Percentiles rank a stretch among this genome's conserved stretches.
Conservation (phyloP, 2,888 invertebrate species). For the Drosophila anomalata region DNA sequence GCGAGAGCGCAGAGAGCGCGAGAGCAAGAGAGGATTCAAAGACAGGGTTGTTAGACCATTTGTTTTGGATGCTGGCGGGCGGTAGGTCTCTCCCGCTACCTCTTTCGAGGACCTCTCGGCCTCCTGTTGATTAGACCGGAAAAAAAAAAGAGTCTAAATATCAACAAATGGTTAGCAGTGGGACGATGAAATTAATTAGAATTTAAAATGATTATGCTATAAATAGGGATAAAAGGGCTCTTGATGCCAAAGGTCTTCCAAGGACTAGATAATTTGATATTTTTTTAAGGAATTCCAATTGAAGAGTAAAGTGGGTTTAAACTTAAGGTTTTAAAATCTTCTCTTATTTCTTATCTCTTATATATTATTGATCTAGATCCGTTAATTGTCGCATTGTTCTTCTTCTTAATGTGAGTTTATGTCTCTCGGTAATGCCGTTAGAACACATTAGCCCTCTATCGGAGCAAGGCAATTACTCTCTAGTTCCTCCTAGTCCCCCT, state of each 20-base stretch:
- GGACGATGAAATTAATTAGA: slow-evolving; percentile 42
- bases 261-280: background rate
- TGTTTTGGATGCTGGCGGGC: slow-evolving; percentile 35
- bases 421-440: slow-evolving; percentile 30
- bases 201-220: slow-evolving; percentile 7
- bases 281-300: slow-evolving; percentile 1
- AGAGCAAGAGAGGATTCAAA: slow-evolving; percentile 14
- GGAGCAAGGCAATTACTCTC: slow-evolving; percentile 26
- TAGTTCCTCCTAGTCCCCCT: background rate
- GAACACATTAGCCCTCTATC: slow-evolving; percentile 17
- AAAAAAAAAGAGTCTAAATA: slow-evolving; percentile 24
- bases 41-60: slow-evolving; percentile 55
- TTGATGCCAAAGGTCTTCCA: background rate
- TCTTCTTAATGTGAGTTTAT: slow-evolving; percentile 15
- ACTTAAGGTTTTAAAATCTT: background rate
- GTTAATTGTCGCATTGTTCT: slow-evolving; percentile 22
- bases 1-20: slow-evolving; percentile 2
- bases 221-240: slow-evolving; percentile 5
- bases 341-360: slow-evolving; percentile 6
- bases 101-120: slow-evolving; percentile 16
- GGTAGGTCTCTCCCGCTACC: slow-evolving; percentile 8
- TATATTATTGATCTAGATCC: background rate
- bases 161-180: slow-evolving; percentile 59
- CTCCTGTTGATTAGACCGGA: slow-evolving; percentile 70
- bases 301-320: background rate